These are phyloP conservation scores for Hydrocynus forskahlii DNA, from an alignment of 2,797 vertebrate species.

Conservation along the genomic window DNA sequence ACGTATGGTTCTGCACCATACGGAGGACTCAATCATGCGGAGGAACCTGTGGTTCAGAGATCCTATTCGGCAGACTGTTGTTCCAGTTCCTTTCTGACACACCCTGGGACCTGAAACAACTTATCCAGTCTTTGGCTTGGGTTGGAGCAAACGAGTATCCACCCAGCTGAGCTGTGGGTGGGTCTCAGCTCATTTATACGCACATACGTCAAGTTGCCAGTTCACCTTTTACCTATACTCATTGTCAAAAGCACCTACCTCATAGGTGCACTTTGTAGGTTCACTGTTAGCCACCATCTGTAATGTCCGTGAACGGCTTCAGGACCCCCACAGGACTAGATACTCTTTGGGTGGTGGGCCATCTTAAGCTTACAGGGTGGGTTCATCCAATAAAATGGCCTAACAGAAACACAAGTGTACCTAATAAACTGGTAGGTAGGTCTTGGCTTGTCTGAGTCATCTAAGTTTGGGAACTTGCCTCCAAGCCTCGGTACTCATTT, in stretches of 20 bases:
- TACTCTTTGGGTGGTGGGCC: too few species aligned
- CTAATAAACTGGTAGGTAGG: background rate
- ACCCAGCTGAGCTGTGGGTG: slow-evolving; percentile 9
- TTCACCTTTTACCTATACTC: too few species aligned
- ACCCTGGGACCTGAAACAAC: background rate
- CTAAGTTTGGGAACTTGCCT: background rate
- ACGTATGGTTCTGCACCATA: background rate
- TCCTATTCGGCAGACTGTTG: background rate
- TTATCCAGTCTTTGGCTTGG: slow-evolving; percentile 32
- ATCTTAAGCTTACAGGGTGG: background rate
- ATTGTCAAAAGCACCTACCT: too few species aligned
- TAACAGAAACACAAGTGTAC: background rate
- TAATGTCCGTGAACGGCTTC: too few species aligned
- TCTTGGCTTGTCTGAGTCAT: background rate
- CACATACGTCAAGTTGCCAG: background rate
- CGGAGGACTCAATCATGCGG: too few species aligned
- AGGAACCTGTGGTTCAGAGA: too few species aligned
- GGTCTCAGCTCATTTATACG: background rate
- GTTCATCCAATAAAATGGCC: background rate
- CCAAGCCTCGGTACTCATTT: background rate
- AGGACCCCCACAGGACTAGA: too few species aligned
- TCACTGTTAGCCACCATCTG: too few species aligned
- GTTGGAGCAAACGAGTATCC: slow-evolving; percentile 18
- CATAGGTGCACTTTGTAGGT: too few species aligned
- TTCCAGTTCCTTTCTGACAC: background rate